Percentiles rank a stretch among this genome's conserved stretches.
Conservation (phyloP, 2,888 invertebrate genomes). For the Conomelus anceps region DNA sequence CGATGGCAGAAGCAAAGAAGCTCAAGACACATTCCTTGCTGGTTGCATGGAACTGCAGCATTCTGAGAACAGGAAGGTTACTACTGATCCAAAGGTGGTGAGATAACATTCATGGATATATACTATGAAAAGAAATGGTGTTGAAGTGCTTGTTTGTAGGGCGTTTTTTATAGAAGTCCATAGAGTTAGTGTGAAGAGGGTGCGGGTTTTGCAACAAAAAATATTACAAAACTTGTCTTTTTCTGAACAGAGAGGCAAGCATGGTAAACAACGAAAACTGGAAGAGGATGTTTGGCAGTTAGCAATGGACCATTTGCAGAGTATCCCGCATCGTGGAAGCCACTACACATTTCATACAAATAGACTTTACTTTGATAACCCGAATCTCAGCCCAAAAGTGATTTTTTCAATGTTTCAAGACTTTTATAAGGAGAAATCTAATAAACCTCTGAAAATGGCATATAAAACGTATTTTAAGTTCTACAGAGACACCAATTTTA, state of each 20-base stretch:
- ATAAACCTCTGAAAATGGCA: constrained; percentile 20
- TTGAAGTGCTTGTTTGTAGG: not conserved
- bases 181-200: not conserved
- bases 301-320: constrained; percentile 13
- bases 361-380: constrained; percentile 18
- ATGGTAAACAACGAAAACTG: constrained; percentile 21
- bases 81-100: not conserved
- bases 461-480: constrained; percentile 28
- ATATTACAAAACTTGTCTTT: not conserved
- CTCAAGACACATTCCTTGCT: constrained; percentile 7
- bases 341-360: constrained; percentile 14
- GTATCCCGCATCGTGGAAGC: constrained; percentile 16
- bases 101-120: not conserved
- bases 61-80: no score
- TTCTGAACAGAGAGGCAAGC: constrained; percentile 15
- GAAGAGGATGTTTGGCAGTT: constrained; percentile 6
- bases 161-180: not conserved
- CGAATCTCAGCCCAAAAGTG: constrained; percentile 10
- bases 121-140: not conserved
- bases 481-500: constrained; percentile 24
- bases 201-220: constrained; percentile 10
- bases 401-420: constrained; percentile 15
- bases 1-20: not conserved
- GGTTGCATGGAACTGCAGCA: not conserved
- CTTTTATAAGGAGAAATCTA: constrained; percentile 17